Evolutionary conservation across 2,113 vertebrate genomes (phyloP).

Genomic region (Struthio camelus): DNA sequence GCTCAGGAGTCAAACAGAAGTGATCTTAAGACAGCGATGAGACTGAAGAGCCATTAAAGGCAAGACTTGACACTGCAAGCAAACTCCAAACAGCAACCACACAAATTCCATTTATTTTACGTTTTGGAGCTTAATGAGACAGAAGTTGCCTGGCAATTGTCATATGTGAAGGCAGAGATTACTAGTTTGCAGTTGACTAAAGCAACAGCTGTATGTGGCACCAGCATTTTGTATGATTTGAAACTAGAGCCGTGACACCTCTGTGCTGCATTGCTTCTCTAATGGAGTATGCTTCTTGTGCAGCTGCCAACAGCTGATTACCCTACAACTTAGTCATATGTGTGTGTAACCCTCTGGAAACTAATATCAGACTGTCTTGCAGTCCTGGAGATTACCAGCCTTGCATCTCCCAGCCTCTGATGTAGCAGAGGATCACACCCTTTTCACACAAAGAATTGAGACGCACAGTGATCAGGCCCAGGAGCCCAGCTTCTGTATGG

Average conservation of each 20-base stretch:
- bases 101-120: slow-evolving; percentile 60
- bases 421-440: accelerated
- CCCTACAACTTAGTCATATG: not conserved
- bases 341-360: not conserved
- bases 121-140: slow-evolving; percentile 63
- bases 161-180: slow-evolving; percentile 13
- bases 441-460: no score
- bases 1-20: not conserved
- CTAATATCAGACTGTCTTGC: accelerated
- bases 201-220: not conserved
- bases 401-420: not conserved
- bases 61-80: not conserved
- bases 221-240: not conserved
- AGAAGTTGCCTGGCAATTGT: slow-evolving; percentile 34
- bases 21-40: not conserved
- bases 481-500: not conserved
- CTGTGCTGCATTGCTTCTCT: accelerated
- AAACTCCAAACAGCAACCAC: not conserved
- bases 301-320: not conserved
- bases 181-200: slow-evolving; percentile 40
- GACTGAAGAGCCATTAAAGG: slow-evolving; percentile 1
- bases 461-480: no score
- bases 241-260: not conserved
- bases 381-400: not conserved
- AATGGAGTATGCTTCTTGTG: accelerated